A percentile compares a stretch with the other conserved stretches of the same genome.
Conservation (phyloP, 2,797 vertebrate genomes). For the Anas georgica region DNA sequence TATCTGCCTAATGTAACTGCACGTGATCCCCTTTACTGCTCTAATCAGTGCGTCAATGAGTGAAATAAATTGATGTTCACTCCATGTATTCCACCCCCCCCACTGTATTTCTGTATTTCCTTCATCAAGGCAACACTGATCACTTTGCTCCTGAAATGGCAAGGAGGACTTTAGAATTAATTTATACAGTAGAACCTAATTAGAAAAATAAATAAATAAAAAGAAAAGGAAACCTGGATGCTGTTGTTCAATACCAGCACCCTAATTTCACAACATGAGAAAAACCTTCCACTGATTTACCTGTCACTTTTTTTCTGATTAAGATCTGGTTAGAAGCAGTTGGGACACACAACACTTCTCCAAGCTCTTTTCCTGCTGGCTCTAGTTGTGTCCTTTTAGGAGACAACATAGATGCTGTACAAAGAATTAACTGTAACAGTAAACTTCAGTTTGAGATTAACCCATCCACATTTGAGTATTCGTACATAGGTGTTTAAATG, state of each 20-base stretch:
- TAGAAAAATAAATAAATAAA: background rate
- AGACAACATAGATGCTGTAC: background rate
- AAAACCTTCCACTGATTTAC: background rate
- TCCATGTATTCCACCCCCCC: background rate
- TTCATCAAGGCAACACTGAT: background rate
- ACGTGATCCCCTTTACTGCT: background rate
- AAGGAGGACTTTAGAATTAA: background rate
- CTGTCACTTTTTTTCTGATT: background rate
- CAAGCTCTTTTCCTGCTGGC: background rate
- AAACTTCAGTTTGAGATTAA: background rate
- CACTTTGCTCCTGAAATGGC: background rate
- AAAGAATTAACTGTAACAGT: background rate
- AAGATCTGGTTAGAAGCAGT: background rate
- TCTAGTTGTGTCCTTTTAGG: background rate
- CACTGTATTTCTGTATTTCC: background rate
- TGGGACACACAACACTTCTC: background rate
- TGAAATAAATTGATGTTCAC: background rate
- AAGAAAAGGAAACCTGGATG: background rate
- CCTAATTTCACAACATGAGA: background rate
- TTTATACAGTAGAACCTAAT: background rate
- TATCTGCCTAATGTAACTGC: background rate
- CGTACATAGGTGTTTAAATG: background rate
- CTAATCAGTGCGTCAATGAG: background rate
- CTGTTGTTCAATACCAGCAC: background rate
- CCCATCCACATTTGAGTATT: background rate